Conservation (phyloP, 2,113 vertebrate species). For the Podilymbus podiceps region DNA sequence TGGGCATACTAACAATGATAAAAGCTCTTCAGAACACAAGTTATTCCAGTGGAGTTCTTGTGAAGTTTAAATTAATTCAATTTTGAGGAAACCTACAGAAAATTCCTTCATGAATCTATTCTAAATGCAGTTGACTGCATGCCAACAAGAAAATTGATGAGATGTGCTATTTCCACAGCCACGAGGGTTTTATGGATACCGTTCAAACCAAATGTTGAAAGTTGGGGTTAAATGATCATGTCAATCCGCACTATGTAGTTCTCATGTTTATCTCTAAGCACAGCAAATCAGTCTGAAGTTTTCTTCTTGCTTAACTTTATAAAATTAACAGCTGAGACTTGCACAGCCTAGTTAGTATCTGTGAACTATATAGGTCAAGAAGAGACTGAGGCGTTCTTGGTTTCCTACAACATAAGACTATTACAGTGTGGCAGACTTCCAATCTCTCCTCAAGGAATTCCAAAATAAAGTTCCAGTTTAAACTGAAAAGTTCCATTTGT, state of each 20-base stretch:
- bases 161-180: neutral
- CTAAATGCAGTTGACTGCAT: neutral
- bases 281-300: neutral
- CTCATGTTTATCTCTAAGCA: neutral
- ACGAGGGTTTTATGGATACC: neutral
- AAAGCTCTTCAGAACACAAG: neutral
- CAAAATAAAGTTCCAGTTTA: constrained; percentile 3
- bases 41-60: neutral
- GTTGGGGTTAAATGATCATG: neutral
- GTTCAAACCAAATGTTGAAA: neutral
- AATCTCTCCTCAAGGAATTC: constrained; percentile 4
- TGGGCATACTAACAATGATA: neutral
- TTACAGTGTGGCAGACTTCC: neutral
- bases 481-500: constrained; percentile 6
- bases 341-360: neutral
- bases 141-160: neutral
- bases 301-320: neutral
- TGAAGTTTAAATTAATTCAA: neutral
- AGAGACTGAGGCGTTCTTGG: neutral
- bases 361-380: neutral
- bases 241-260: neutral
- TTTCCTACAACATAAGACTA: neutral
- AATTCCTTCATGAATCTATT: neutral
- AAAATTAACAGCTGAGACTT: constrained; percentile 8
- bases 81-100: neutral